Percentiles rank a stretch among this genome's conserved stretches.
These are phyloP conservation scores for Brenthis ino DNA, from an alignment of 2,888 invertebrate genomes.

Conservation along the genomic window DNA sequence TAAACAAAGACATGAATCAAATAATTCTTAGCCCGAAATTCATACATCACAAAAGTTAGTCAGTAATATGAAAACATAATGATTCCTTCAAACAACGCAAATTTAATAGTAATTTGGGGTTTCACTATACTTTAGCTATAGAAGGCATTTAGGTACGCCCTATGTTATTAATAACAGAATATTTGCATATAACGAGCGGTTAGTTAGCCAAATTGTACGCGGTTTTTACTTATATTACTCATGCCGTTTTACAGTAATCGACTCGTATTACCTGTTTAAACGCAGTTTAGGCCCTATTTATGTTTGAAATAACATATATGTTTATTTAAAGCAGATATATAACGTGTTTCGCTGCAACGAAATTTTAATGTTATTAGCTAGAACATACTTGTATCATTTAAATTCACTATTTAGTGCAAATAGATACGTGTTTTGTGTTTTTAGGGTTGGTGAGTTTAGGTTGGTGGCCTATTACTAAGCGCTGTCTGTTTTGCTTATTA, in stretches of 20 bases:
- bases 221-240: conserved; percentile 39
- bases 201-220: conserved; percentile 42
- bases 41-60: background rate
- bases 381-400: background rate
- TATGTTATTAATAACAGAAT: conserved; percentile 40
- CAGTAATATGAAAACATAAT: background rate
- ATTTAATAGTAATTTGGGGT: conserved; percentile 16
- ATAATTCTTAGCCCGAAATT: too few relatives aligned
- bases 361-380: conserved; percentile 20
- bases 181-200: conserved; percentile 50
- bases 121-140: background rate
- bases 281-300: conserved; percentile 8
- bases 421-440: background rate
- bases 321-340: conserved; percentile 19
- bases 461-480: background rate
- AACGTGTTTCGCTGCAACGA: conserved; percentile 8
- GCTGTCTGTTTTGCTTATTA: background rate
- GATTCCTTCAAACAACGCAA: conserved; percentile 10
- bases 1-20: too few relatives aligned
- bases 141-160: conserved; percentile 35
- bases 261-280: conserved; percentile 8
- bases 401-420: background rate
- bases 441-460: background rate
- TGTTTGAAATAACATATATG: conserved; percentile 18
- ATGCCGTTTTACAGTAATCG: conserved; percentile 6